Conservation (phyloP, 2,888 invertebrate genomes). For the Drosophila meridiana region DNA sequence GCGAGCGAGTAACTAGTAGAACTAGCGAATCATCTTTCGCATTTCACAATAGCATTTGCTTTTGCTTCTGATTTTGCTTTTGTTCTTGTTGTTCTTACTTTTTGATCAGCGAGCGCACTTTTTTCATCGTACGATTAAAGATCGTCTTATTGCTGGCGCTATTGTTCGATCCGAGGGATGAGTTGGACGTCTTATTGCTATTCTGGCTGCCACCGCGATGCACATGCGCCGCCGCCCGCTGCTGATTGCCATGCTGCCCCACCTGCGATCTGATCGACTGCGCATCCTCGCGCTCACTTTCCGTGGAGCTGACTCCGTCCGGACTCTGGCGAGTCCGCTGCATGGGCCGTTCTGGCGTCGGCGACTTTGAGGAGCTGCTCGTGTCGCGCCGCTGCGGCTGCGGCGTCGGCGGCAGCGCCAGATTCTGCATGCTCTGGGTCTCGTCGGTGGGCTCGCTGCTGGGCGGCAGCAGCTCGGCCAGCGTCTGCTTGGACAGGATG, state of each 20-base stretch:
- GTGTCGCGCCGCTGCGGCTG: slow-evolving; percentile 63
- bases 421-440: slow-evolving; percentile 84
- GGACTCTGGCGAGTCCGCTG: slow-evolving; percentile 81
- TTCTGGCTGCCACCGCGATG: slow-evolving; percentile 77
- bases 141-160: slow-evolving; percentile 89
- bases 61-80: slow-evolving; percentile 20
- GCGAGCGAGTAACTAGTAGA: slow-evolving; percentile 39
- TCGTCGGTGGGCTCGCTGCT: slow-evolving; percentile 77
- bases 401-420: slow-evolving; percentile 80
- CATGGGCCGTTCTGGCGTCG: slow-evolving; percentile 75
- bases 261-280: slow-evolving; percentile 56
- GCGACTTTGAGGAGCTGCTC: slow-evolving; percentile 78
- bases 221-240: slow-evolving; percentile 78
- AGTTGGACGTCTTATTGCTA: slow-evolving; percentile 73
- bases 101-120: slow-evolving; percentile 91
- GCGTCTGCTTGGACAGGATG: slow-evolving; percentile 86
- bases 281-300: slow-evolving; percentile 83
- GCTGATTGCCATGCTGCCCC: slow-evolving; percentile 67
- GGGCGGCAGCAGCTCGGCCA: slow-evolving; percentile 78
- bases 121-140: slow-evolving; percentile 93
- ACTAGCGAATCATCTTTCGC: slow-evolving; percentile 44
- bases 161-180: slow-evolving; percentile 85
- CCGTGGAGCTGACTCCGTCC: slow-evolving; percentile 84
- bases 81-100: slow-evolving; percentile 83
- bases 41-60: slow-evolving; percentile 18